These are phyloP conservation scores for Pantherophis vulpinus DNA, from an alignment of 2,797 vertebrate species.

Conservation along the genomic window DNA sequence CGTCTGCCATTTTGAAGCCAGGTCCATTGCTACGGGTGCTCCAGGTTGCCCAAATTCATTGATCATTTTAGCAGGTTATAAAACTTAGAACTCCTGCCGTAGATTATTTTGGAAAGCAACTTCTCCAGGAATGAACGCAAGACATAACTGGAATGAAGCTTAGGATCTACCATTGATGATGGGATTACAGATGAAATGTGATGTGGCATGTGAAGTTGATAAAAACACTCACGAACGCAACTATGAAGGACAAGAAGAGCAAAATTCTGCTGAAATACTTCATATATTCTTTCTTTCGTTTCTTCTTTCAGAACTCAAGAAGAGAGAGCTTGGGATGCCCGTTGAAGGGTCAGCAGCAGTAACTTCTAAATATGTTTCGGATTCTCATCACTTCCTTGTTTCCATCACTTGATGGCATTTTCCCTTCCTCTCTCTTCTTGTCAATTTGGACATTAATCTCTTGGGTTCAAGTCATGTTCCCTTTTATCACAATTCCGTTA, in stretches of 20 bases:
- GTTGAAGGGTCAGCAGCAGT: not conserved
- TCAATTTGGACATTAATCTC: slow-evolving; percentile 76
- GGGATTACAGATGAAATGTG: not conserved
- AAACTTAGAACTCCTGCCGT: too few species aligned
- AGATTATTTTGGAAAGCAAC: not conserved
- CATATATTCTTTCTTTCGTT: not conserved
- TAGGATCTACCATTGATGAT: not conserved
- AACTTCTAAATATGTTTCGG: slow-evolving; percentile 45
- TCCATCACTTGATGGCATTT: slow-evolving; percentile 46
- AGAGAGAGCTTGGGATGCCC: not conserved
- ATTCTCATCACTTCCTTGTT: slow-evolving; percentile 56
- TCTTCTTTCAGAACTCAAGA: not conserved
- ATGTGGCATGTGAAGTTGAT: not conserved
- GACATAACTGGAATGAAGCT: not conserved
- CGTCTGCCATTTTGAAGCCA: not conserved
- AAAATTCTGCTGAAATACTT: not conserved
- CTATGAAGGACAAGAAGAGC: not conserved
- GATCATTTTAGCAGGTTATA: not conserved
- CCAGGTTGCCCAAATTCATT: not conserved
- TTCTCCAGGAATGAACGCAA: not conserved
- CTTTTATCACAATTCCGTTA: slow-evolving; percentile 79
- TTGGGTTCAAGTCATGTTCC: slow-evolving; percentile 64
- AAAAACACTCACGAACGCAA: not conserved
- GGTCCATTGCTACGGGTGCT: not conserved
- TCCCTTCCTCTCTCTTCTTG: slow-evolving; percentile 54